Conservation (phyloP, 1,140 invertebrate genomes). For the Neocloeon triangulifer region DNA sequence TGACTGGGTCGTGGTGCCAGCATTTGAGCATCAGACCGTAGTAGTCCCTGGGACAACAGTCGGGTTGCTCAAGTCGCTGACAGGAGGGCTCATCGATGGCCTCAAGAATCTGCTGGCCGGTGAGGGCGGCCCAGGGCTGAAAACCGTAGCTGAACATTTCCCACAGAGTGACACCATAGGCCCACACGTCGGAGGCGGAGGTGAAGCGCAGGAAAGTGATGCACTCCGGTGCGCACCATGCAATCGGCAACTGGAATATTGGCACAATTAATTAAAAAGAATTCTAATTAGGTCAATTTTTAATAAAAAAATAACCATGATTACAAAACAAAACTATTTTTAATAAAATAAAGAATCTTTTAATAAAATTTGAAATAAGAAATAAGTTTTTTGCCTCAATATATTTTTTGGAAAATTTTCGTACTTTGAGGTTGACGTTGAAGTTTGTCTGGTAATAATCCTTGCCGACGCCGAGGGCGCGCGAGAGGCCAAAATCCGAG, state of each 20-base stretch:
- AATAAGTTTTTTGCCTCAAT: neutral
- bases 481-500: slow-evolving; percentile 88
- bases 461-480: slow-evolving; percentile 89
- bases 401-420: too few relatives aligned
- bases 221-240: slow-evolving; percentile 93
- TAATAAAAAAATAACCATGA: too few relatives aligned
- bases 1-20: slow-evolving; percentile 80
- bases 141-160: slow-evolving; percentile 98
- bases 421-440: slow-evolving; percentile 91
- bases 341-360: too few relatives aligned
- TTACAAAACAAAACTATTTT: too few relatives aligned
- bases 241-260: too few relatives aligned
- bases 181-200: slow-evolving; percentile 91
- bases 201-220: slow-evolving; percentile 93
- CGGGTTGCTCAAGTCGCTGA: slow-evolving; percentile 69
- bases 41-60: slow-evolving; percentile 85
- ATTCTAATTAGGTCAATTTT: too few relatives aligned
- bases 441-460: slow-evolving; percentile 99
- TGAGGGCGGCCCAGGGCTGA: slow-evolving; percentile 89
- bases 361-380: neutral
- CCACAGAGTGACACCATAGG: slow-evolving; percentile 94
- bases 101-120: slow-evolving; percentile 86
- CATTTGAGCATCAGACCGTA: slow-evolving; percentile 85
- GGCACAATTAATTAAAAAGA: too few relatives aligned
- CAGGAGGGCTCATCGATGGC: slow-evolving; percentile 86